These are phyloP conservation scores for Ptychodera flava DNA, from an alignment of 35 echinoderm and acorn worm genomes.

Conservation along the genomic window DNA sequence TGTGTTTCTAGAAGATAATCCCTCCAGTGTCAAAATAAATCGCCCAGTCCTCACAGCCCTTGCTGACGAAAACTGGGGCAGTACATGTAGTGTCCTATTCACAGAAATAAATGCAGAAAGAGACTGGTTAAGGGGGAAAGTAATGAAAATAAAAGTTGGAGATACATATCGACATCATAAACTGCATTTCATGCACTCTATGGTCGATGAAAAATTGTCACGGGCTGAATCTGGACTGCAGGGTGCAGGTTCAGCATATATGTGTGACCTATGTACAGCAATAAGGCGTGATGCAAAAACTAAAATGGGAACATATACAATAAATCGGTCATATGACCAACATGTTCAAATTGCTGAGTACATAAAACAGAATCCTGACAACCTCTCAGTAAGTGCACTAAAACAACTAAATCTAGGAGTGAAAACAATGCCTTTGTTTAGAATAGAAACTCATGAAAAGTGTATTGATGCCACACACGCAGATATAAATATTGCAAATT, in stretches of 20 bases:
- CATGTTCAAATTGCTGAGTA: slow-evolving; percentile 2
- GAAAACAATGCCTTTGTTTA: slow-evolving; percentile 10
- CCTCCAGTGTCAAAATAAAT: not conserved
- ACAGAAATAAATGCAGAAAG: not conserved
- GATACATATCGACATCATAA: not conserved
- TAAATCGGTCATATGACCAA: not conserved
- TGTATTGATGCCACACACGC: slow-evolving; percentile 34
- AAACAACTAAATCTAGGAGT: not conserved
- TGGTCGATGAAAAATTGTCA: slow-evolving; percentile 29
- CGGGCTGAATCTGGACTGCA: slow-evolving; percentile 1
- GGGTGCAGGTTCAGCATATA: not conserved
- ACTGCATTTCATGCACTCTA: slow-evolving; percentile 6
- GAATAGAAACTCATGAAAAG: not conserved
- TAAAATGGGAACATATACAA: not conserved
- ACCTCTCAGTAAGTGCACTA: slow-evolving; percentile 9
- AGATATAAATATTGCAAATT: slow-evolving; percentile 34
- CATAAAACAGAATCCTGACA: slow-evolving; percentile 3
- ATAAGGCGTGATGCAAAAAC: slow-evolving; percentile 1
- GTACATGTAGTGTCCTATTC: not conserved
- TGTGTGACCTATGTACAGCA: slow-evolving; percentile 11
- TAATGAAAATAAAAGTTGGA: not conserved
- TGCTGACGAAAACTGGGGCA: not conserved
- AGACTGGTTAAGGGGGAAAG: not conserved
- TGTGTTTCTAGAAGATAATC: slow-evolving; percentile 19
- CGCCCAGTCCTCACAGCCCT: slow-evolving; percentile 11